Conservation (phyloP, 2,888 invertebrate genomes). For the Caenorhabditis plicata region DNA sequence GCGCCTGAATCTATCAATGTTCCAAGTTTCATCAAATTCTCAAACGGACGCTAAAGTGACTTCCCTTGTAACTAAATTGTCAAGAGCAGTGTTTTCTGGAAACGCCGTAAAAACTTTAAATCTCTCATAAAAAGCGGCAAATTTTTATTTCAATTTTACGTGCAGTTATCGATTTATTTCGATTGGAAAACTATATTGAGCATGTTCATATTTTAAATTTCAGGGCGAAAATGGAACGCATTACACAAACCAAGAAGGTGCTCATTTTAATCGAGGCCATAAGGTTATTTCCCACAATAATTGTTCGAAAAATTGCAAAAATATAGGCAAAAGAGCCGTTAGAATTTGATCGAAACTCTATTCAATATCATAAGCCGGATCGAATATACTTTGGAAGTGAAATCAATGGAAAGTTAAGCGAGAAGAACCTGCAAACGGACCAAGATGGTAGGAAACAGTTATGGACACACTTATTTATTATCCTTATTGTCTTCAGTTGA, state of each 20-base stretch:
- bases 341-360: constrained; percentile 36
- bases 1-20: too few relatives aligned
- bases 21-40: too few relatives aligned
- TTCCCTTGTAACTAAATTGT: too few relatives aligned
- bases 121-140: too few relatives aligned
- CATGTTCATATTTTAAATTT: too few relatives aligned
- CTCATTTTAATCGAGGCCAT: constrained; percentile 47
- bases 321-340: constrained; percentile 33
- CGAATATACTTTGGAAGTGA: constrained; percentile 10
- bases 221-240: constrained; percentile 43
- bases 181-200: too few relatives aligned
- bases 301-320: neutral
- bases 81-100: too few relatives aligned
- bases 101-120: too few relatives aligned
- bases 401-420: constrained; percentile 19
- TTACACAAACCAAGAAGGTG: constrained; percentile 52
- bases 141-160: too few relatives aligned
- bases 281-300: constrained; percentile 19
- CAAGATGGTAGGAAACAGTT: constrained; percentile 17
- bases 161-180: too few relatives aligned
- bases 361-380: constrained; percentile 19
- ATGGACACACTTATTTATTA: constrained; percentile 15
- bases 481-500: constrained; percentile 38
- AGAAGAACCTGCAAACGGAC: too few relatives aligned
- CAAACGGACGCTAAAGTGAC: too few relatives aligned